Evolutionary conservation across 2,888 invertebrate species (phyloP).

Genomic region (Hirtodrosophila alboralis): DNA sequence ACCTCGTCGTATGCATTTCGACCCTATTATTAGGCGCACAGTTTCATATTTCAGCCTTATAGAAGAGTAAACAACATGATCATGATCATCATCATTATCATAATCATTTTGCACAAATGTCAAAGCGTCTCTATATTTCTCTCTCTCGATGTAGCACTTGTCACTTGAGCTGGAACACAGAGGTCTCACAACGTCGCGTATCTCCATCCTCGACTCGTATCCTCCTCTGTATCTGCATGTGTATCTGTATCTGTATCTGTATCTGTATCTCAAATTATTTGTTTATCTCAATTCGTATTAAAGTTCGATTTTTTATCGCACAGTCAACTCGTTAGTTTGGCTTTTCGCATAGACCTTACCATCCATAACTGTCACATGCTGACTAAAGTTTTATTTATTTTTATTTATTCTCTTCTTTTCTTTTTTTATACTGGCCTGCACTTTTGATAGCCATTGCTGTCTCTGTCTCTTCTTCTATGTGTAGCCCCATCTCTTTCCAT

Average conservation of each 20-base stretch:
- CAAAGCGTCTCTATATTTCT: constrained; percentile 35
- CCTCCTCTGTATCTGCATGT: not conserved
- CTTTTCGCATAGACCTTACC: constrained; percentile 51
- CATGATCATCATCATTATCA: constrained; percentile 22
- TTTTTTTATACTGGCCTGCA: constrained; percentile 9
- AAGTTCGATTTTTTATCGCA: constrained; percentile 76
- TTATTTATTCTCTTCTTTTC: constrained; percentile 38
- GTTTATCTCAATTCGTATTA: constrained; percentile 71
- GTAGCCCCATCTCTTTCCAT: constrained; percentile 1
- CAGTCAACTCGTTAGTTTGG: constrained; percentile 62
- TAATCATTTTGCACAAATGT: constrained; percentile 52
- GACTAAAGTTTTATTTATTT: constrained; percentile 66
- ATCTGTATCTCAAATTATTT: constrained; percentile 58
- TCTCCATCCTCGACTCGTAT: constrained; percentile 2
- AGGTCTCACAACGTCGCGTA: constrained; percentile 49
- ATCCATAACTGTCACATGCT: constrained; percentile 75
- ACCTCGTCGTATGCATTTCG: constrained; percentile 71
- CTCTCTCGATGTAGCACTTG: constrained; percentile 53
- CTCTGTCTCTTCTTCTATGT: not conserved
- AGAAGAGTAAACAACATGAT: constrained; percentile 37
- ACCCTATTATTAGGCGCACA: constrained; percentile 76
- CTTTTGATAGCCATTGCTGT: constrained; percentile 6
- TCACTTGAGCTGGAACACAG: constrained; percentile 72
- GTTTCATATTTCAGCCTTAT: constrained; percentile 74
- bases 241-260: constrained; percentile 10